phyloP scores from a whole-genome alignment of 2,888 invertebrate genomes.

The Geophilus truncorum region DNA sequence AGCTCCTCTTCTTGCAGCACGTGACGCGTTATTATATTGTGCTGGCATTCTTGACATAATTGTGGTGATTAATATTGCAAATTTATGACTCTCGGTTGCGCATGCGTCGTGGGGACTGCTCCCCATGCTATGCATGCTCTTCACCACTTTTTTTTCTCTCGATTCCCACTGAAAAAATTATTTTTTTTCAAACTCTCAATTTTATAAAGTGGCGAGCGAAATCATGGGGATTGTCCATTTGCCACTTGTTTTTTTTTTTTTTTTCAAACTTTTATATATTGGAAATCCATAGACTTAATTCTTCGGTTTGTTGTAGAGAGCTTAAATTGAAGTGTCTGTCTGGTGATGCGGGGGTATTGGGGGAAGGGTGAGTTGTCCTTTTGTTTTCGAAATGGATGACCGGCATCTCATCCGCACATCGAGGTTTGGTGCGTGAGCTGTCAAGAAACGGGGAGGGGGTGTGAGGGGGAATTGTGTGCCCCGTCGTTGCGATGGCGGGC shows the following conservation, averaged over 20 bases:
- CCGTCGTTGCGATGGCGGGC: slow-evolving; percentile 18
- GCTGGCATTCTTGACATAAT: slow-evolving; percentile 27
- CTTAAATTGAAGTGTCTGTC: not conserved
- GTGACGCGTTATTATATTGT: slow-evolving; percentile 27
- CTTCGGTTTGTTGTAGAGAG: not conserved
- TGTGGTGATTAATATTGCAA: slow-evolving; percentile 27
- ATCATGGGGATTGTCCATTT: not conserved
- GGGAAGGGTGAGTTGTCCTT: not conserved
- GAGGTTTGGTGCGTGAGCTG: slow-evolving; percentile 18
- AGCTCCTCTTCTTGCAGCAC: slow-evolving; percentile 27
- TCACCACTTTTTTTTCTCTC: not conserved
- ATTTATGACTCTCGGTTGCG: slow-evolving; percentile 27
- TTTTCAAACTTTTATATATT: not conserved
- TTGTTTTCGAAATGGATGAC: slow-evolving; percentile 27
- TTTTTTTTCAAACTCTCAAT: not conserved
- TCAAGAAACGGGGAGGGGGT: not conserved
- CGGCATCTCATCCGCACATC: slow-evolving; percentile 16
- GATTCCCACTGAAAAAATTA: not conserved
- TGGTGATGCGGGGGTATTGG: not conserved
- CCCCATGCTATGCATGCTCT: not conserved
- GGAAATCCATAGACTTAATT: slow-evolving; percentile 22
- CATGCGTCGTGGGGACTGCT: slow-evolving; percentile 25
- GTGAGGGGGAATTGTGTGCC: slow-evolving; percentile 10
- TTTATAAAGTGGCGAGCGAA: not conserved
- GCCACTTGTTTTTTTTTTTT: not conserved